phyloP scores from a whole-genome alignment of 2,888 invertebrate genomes.

The Carpatolechia fugitivella region DNA sequence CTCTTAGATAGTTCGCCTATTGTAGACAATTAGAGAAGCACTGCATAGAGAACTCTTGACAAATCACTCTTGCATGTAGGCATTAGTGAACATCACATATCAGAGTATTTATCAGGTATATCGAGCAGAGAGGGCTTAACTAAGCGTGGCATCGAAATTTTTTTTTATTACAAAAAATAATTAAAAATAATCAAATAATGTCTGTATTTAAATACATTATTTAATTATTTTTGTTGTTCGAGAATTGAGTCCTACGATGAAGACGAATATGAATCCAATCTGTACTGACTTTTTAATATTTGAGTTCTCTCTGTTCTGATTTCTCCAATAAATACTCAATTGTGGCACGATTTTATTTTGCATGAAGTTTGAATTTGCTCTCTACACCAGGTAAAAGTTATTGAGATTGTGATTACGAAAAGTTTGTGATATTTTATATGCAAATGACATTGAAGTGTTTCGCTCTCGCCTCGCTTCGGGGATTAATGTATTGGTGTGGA shows the following conservation, averaged over 20 bases:
- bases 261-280: no score
- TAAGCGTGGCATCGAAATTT: no score
- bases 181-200: no score
- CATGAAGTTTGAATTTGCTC: slow-evolving; percentile 50
- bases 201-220: no score
- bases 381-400: slow-evolving; percentile 17
- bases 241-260: no score
- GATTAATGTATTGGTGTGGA: slow-evolving; percentile 39
- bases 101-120: neutral
- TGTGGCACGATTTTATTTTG: slow-evolving; percentile 40
- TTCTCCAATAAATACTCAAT: neutral
- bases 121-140: neutral
- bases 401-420: neutral
- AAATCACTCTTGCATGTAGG: slow-evolving; percentile 45
- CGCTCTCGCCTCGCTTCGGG: slow-evolving; percentile 51
- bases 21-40: slow-evolving; percentile 21
- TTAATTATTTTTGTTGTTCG: no score
- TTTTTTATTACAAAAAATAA: no score
- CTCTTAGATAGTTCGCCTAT: neutral
- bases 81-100: slow-evolving; percentile 23
- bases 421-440: slow-evolving; percentile 25
- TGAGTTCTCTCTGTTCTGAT: neutral
- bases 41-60: slow-evolving; percentile 34
- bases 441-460: slow-evolving; percentile 32
- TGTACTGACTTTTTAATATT: no score